phyloP scores from a whole-genome alignment of 1,140 invertebrate species.

The Drosophila murphyi region DNA sequence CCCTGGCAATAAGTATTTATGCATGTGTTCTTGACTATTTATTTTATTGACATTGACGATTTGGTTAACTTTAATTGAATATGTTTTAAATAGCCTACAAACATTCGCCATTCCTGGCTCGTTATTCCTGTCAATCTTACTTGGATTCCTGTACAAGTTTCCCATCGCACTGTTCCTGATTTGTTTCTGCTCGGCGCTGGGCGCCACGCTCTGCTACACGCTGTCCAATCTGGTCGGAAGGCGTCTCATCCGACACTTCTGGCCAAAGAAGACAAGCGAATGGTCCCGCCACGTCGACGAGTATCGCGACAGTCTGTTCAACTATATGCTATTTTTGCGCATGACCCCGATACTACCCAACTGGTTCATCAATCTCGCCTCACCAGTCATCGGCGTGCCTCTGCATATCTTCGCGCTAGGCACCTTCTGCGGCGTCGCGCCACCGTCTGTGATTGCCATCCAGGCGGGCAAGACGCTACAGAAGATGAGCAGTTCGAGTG shows the following conservation, averaged over 20 bases:
- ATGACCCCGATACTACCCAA: conserved; percentile 99
- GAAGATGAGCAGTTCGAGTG: conserved; percentile 94
- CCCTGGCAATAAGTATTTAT: conserved; percentile 2
- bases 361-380: conserved; percentile 99
- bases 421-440: conserved; percentile 97
- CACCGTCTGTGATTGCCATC: conserved; percentile 98
- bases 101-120: conserved; percentile 99
- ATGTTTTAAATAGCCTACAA: conserved; percentile 91
- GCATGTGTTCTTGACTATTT: background rate
- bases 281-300: conserved; percentile 95
- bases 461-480: conserved; percentile 98
- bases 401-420: conserved; percentile 96
- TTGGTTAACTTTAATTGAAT: conserved; percentile 65
- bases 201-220: conserved; percentile 97
- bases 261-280: conserved; percentile 92
- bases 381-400: conserved; percentile 98
- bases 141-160: conserved; percentile 98
- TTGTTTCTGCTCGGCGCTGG: conserved; percentile 97
- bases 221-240: conserved; percentile 95
- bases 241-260: conserved; percentile 93
- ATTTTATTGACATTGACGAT: background rate
- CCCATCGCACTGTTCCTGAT: conserved; percentile 94
- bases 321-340: conserved; percentile 98
- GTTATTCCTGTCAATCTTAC: conserved; percentile 98
- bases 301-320: conserved; percentile 95